Evolutionary conservation across 2,113 vertebrate genomes (phyloP), one percentile per base, ranked within the genome.

Genomic region (Pagrus major): DNA sequence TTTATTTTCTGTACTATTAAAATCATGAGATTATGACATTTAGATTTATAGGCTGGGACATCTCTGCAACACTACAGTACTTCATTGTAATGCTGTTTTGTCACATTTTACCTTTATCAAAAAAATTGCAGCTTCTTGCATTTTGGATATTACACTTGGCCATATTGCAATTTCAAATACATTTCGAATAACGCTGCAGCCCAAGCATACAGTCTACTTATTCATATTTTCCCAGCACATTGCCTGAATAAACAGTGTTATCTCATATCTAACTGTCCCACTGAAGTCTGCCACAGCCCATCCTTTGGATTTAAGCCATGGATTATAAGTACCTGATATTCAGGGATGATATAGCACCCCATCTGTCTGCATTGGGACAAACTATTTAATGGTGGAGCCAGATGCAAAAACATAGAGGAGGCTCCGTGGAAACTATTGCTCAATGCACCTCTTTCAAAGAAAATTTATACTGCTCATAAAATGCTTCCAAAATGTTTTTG

Each of bases 351-450:
- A 49, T 14, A 55, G 37, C 3, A 5, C 59, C 55, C 16, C 39
- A 6, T 74, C 76, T 64, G 35, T 71, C n/a, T 65, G 21, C n/a
- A 52, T n/a, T 39, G 2, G 29, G 54, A 41, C 35, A 10, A 6
- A 47, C 59, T 18, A 11, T 58, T 60, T 64, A 72, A 67, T 49
- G 51, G 18, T 55, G 44, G 27, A 54, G 83, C 73, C 58, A 80
- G 44, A 63, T 49, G 41, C 7, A 29, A 37, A 83, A 76, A 63
- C 37, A 56, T 0, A 52, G 58, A 81, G 16, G 29, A 78, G 63
- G 23, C 68, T 61, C 37, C 35, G 63, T 85, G 85, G 87, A 86
- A 89, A 88, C 18, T 72, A 18, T 80, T 72, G 51, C 84, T 83
- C 73, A 79, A 25, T 75, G 76, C 47, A 56, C 64, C n/a, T 55